A percentile compares a stretch with the other conserved stretches of the same genome.
Conservation (phyloP, 2,797 vertebrate species). For the Mormyrus proboscirostris region DNA sequence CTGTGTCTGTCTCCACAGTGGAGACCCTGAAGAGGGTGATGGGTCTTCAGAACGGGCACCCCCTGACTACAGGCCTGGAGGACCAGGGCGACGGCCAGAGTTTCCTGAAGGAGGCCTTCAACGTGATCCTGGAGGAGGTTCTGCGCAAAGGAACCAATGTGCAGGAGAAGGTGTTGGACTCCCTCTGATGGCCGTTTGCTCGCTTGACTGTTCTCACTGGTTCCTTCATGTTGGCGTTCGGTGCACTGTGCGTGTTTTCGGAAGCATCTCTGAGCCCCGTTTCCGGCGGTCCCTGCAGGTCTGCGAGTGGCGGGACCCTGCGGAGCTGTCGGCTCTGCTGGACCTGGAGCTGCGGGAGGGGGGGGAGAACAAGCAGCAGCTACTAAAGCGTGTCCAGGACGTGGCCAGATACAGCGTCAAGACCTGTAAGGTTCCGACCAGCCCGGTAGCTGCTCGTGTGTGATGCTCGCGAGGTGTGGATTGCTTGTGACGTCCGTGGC, state of each 20-base stretch:
- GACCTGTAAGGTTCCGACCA: conserved; percentile 60
- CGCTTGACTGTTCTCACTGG: neutral
- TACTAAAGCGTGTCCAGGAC: conserved; percentile 67
- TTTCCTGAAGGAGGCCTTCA: conserved; percentile 67
- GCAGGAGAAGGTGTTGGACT: conserved; percentile 62
- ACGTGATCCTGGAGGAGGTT: conserved; percentile 68
- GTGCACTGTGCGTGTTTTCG: neutral
- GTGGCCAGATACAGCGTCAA: conserved; percentile 78
- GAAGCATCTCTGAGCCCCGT: neutral
- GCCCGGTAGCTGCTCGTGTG: neutral
- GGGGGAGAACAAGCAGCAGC: conserved; percentile 58
- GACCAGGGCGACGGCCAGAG: conserved; percentile 56
- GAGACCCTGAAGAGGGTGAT: neutral
- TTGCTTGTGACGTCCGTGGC: neutral
- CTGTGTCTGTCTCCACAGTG: neutral
- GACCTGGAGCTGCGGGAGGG: conserved; percentile 68
- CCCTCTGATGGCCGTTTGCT: neutral
- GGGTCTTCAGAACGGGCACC: conserved; percentile 3
- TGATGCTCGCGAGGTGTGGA: neutral
- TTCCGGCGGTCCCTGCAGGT: conserved; percentile 56
- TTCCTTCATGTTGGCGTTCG: neutral
- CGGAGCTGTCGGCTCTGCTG: conserved; percentile 64
- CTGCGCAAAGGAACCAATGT: conserved; percentile 67
- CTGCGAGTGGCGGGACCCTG: conserved; percentile 74
- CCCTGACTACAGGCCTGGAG: conserved; percentile 39